Base-by-base conservation (phyloP, 2,888 invertebrate species). In the Gymnosoma rotundatum region DNA sequence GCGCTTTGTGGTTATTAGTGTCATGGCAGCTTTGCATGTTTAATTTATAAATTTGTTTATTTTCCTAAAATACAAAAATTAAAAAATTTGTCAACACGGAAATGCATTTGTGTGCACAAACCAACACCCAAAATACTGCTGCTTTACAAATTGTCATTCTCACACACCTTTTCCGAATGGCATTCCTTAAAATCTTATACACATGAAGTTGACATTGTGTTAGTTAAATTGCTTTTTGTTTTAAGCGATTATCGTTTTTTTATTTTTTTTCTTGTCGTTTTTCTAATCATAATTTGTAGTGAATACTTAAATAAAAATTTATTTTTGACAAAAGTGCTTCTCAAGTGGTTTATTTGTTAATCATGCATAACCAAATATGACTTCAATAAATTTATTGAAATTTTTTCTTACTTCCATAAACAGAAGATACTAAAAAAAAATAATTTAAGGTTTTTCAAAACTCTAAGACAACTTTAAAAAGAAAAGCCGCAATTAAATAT, bases 1-100 rank as follows among this genome's bases (percentile, higher is more conserved):
- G 84, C 78, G 81, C 73, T 84, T 80, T 21, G 21, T 78, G 69
- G 64, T 81, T 78, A 81, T 78, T 84, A 78, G 74, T 84, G 74
- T 81, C 78, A 74, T 78, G 69, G 63, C 66, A 73, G 64, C 66
- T 83, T 78, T 80, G 66, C 61, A 67, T 69, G 50, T 63, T 74
- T 61, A 60, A 9, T 48, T 67, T 56, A 60, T 67, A 21, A 25
- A 36, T 73, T 79, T 64, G 9, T 58, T 73, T 50, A 45, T 38
- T 64, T 74, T 78, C 36, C 25, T 25, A 18, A 56, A 64, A 50
- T 8, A 48, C 21, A 25, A 52, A 60, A 50, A 25, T 3, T 25
- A 2, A 32, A 32, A 32, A 32, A 32, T 69, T 60, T 42, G 42
- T 42, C 45, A 64, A 81, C 81, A 74, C 74, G 81, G 84, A 84